These are phyloP conservation scores for Calyptomena viridis DNA, from an alignment of 2,113 vertebrate species.

Conservation along the genomic window DNA sequence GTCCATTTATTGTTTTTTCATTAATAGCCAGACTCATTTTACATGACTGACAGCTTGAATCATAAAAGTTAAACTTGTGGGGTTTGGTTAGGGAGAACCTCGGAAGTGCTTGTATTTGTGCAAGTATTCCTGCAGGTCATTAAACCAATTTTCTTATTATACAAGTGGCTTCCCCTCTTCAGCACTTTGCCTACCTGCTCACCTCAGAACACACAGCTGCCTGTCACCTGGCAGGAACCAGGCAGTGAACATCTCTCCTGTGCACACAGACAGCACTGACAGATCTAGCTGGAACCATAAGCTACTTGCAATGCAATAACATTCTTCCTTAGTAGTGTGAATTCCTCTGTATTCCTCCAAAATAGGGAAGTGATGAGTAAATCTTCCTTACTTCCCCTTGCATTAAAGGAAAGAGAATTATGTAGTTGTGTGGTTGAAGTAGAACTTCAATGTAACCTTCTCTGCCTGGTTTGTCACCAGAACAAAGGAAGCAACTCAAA, in stretches of 20 bases:
- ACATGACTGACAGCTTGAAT: constrained; percentile 26
- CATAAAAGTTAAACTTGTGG: background rate
- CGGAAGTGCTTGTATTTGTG: background rate
- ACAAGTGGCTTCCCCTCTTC: background rate
- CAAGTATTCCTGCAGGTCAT: background rate
- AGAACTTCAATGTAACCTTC: background rate
- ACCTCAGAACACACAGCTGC: background rate
- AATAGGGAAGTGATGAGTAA: background rate
- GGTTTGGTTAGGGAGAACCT: background rate
- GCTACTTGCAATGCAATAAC: rapidly evolving
- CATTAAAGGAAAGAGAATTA: background rate
- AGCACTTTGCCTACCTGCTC: background rate
- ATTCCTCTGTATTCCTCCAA: background rate
- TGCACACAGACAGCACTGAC: background rate
- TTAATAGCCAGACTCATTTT: constrained; percentile 48
- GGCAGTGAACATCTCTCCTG: background rate
- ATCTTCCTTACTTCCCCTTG: background rate
- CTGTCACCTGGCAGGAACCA: background rate
- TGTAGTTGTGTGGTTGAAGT: background rate
- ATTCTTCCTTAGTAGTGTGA: background rate
- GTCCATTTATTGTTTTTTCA: constrained; percentile 54
- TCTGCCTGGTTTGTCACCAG: background rate
- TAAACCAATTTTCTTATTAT: background rate
- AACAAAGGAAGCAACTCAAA: background rate
- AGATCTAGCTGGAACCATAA: background rate